Evolutionary conservation across 2,888 invertebrate species (phyloP), one percentile per base, ranked within the genome.

Genomic region (Marasmarcha lunaedactyla): DNA sequence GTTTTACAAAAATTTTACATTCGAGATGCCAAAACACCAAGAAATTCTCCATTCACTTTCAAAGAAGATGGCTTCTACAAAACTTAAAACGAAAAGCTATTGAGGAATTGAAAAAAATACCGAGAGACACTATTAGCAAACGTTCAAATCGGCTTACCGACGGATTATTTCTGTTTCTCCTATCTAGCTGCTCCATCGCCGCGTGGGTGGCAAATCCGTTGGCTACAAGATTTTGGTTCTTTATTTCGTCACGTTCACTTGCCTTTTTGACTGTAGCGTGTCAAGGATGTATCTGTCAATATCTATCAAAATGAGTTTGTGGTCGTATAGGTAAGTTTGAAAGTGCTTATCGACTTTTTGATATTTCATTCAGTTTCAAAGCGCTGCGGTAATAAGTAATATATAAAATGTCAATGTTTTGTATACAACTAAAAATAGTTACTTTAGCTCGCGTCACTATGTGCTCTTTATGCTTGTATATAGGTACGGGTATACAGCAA

Each of bases 271-370:
- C 85, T 0, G 83, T 90, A 2, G 85, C 86, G 1, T 83, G 89
- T 0, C 94, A 95, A 58, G 92, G 43, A 93, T 93, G 91, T 90
- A 89, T 52, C 86, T 90, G 43, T 91, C n/a, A n/a, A n/a, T n/a
- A n/a, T n/a, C n/a, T n/a, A n/a, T 91, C 53, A 90, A 93, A 54
- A 69, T 94, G 44, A 84, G 86, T 12, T 59, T 89, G 49, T 78
- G 91, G 84, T 88, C 89, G 1, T 87, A 88, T 37, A 87, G 86
- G 88, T 87, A 61, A 59, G 58, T n/a, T n/a, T n/a, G n/a, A n/a
- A n/a, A n/a, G n/a, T n/a, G n/a, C n/a, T n/a, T n/a, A n/a, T n/a
- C n/a, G n/a, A n/a, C n/a, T n/a, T n/a, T n/a, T n/a, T n/a, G n/a
- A n/a, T n/a, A n/a, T n/a, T n/a, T n/a, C n/a, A n/a, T n/a, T n/a